Base-by-base conservation (phyloP, 2,888 invertebrate genomes). In the Acheta domesticus region DNA sequence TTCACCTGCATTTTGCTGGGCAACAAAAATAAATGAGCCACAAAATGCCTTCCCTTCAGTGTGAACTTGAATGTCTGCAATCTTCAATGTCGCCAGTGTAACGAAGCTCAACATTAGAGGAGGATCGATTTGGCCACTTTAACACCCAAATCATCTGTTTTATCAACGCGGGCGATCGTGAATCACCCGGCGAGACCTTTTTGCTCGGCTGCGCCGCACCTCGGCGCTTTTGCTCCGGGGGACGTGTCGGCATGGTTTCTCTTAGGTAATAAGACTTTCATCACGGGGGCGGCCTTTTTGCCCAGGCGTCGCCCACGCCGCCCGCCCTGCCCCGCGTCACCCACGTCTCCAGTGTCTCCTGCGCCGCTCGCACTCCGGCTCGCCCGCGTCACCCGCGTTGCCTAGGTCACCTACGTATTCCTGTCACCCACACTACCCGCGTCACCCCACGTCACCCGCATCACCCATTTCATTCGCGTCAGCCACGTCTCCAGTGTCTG, bases 241-340 rank as follows among this genome's bases (percentile, higher is more conserved):
- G n/a, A 14, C 62, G n/a, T 62, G 62, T 62, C n/a, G 62, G 62
- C 62, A 16, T 19, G 62, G 36, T 36, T 36, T 36, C 36, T 62
- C 62, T 62, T 62, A n/a, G 62, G 62, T 62, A 62, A 62, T 62
- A 62, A 62, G 16, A 62, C 62, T 62, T 62, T 62, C 62, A 62
- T 62, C 62, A n/a, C 62, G n/a, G 62, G 62, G n/a, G n/a, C 16
- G 16, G 16, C 8, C 62, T n/a, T 19, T n/a, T n/a, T 14, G 16
- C 62, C 14, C 62, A 0, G n/a, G 14, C 62, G 62, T 16, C 62
- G 14, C 16, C 14, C 4, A 8, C 36, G 5, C 1, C 36, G 36
- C 36, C 36, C 36, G 36, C 36, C 0, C 36, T 16, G n/a, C 62
- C 62, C n/a, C 16, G 14, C 62, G 14, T n/a, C n/a, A 3, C 4